phyloP scores from a whole-genome alignment of 2,113 vertebrate species.

The Dromiciops gliroides region DNA sequence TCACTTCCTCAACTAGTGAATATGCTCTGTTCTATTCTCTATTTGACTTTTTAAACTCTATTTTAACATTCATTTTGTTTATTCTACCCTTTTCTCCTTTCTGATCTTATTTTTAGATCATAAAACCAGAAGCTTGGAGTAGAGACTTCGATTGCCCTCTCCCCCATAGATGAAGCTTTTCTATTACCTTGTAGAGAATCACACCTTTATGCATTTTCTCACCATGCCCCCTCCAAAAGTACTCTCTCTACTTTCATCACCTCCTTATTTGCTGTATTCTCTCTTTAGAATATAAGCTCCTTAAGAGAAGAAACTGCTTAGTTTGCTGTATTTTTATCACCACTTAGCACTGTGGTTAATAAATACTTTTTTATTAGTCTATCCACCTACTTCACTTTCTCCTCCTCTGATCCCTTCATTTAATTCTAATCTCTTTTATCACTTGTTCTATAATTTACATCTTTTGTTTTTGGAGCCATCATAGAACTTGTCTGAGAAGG shows the following conservation, averaged over 20 bases:
- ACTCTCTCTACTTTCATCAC: neutral
- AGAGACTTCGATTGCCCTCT: too few relatives aligned
- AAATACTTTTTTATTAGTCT: neutral
- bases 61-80: neutral
- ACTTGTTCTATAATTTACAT: neutral
- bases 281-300: neutral
- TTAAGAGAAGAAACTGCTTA: neutral
- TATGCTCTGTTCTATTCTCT: neutral
- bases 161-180: neutral
- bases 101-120: too few relatives aligned
- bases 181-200: neutral
- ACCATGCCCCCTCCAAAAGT: neutral
- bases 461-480: neutral
- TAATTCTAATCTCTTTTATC: neutral
- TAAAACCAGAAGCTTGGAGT: neutral
- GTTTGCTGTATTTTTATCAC: neutral
- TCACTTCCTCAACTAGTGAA: neutral
- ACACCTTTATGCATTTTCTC: neutral
- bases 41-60: neutral
- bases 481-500: neutral
- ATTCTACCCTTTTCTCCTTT: neutral
- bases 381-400: neutral
- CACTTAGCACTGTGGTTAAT: neutral
- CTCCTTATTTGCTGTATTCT: neutral
- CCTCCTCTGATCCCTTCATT: neutral